phyloP scores from a whole-genome alignment of 2,797 vertebrate genomes.

The Anniella stebbinsi region DNA sequence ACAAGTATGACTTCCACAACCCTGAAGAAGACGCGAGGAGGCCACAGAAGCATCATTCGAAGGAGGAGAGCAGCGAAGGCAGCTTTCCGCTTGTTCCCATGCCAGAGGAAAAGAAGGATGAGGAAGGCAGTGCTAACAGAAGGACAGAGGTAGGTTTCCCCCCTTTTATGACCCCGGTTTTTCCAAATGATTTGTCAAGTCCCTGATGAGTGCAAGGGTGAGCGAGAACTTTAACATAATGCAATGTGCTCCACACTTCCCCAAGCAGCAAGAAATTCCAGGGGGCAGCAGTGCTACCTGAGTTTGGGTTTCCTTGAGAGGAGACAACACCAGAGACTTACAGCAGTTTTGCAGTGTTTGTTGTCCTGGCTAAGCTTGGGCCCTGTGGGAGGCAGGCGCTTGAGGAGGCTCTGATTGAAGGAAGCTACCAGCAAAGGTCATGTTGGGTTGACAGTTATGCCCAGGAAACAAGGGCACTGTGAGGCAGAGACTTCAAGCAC shows the following conservation, averaged over 20 bases:
- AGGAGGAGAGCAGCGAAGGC: conserved; percentile 80
- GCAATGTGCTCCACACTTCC: neutral
- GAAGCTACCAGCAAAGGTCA: no score
- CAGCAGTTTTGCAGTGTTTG: neutral
- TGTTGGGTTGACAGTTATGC: no score
- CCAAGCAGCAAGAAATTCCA: no score
- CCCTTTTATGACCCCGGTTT: neutral
- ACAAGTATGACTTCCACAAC: conserved; percentile 63
- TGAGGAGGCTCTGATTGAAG: no score
- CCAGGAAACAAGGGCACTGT: no score
- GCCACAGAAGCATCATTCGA: conserved; percentile 81
- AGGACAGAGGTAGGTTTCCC: conserved; percentile 87
- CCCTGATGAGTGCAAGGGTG: neutral
- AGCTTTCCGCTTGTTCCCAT: conserved; percentile 84
- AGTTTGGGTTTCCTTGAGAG: neutral
- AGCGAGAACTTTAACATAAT: neutral
- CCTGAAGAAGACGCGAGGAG: conserved; percentile 64
- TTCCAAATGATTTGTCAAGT: neutral
- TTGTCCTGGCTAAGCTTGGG: no score
- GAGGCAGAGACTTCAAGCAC: no score
- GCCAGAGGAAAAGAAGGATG: conserved; percentile 86
- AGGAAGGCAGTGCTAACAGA: conserved; percentile 92
- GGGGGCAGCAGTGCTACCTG: neutral
- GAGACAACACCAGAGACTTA: neutral
- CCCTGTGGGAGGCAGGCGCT: no score